Base-by-base conservation (phyloP, 2,797 vertebrate species). In the Sparus aurata region DNA sequence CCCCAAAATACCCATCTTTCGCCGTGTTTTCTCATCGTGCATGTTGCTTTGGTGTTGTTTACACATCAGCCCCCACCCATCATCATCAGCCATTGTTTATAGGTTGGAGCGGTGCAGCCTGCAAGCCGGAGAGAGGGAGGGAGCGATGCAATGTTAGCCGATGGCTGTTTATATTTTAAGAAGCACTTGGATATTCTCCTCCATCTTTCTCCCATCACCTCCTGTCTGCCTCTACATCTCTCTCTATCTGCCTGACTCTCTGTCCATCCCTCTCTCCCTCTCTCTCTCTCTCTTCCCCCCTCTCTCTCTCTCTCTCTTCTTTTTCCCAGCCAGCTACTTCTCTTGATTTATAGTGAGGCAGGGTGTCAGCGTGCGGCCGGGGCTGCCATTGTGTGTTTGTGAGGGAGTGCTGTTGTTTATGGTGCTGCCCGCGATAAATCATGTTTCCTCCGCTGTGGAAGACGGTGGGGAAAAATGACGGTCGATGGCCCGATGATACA, bases 321-420 rank as follows among this genome's bases (percentile, higher is more conserved):
- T 83, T 84, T 84, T 65, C 89, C 92, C 92, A 92, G 91, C 94
- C 91, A 95, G 94, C 94, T 95, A 94, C 95, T 96, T 94, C 95
- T 86, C 89, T 88, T 99, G 97, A 98, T 99, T 98, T 98, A 98
- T 98, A 95, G 96, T 96, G 97, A 97, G 95, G 95, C 96, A 54
- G 95, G 94, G 95, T 98, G 97, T 98, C 97, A 98, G 96, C 95
- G 85, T 91, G 94, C 96, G 94, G 89, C 92, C 85, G 93, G 88
- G 94, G 96, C 96, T 97, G 96, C 97, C 96, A 96, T 98, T 98
- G 96, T 97, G 94, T 96, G 95, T 97, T 97, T 97, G 96, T 95
- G 96, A 96, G 95, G 82, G 94, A 97, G 95, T 95, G 96, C 96
- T 96, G 97, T 97, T 98, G 97, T 98, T 98, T 98, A 98, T 96